Conservation (phyloP, 2,113 vertebrate species). For the Cololabis saira region DNA sequence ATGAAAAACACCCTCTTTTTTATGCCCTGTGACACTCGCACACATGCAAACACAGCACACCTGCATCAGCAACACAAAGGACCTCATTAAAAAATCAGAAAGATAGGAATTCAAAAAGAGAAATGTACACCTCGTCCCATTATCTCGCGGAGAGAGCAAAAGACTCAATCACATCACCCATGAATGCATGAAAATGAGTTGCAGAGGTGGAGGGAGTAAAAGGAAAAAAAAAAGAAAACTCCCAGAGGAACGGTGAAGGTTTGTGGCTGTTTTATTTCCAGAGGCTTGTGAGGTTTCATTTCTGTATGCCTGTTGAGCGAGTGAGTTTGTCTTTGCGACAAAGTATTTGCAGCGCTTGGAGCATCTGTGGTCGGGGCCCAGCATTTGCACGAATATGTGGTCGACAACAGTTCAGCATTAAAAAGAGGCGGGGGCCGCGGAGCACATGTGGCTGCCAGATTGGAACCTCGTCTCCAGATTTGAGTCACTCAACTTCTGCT, state of each 20-base stretch:
- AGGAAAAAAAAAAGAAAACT: constrained; percentile 2
- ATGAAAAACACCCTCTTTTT: constrained; percentile 22
- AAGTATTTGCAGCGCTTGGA: constrained; percentile 37
- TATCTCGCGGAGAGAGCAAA: constrained; percentile 53
- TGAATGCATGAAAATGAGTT: constrained; percentile 24
- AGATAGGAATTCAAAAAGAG: constrained; percentile 31
- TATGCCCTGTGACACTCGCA: neutral
- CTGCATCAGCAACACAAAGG: constrained; percentile 35
- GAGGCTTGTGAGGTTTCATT: constrained; percentile 5
- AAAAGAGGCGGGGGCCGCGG: constrained; percentile 35
- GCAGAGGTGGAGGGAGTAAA: constrained; percentile 6
- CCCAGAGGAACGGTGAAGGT: neutral
- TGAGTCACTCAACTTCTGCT: constrained; percentile 48
- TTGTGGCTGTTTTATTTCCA: constrained; percentile 2
- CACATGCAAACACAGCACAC: constrained; percentile 10
- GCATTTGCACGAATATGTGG: constrained; percentile 44
- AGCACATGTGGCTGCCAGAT: constrained; percentile 76
- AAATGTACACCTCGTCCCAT: constrained; percentile 36
- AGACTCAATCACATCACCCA: constrained; percentile 29
- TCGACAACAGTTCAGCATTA: constrained; percentile 55
- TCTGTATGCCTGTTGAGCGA: constrained; percentile 17
- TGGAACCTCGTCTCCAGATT: constrained; percentile 64
- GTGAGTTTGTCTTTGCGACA: constrained; percentile 41
- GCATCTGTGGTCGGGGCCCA: constrained; percentile 40
- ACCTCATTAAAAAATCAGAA: constrained; percentile 53